These are phyloP conservation scores for Stenotaenia linearis DNA, from an alignment of 2,888 invertebrate genomes.

Conservation along the genomic window DNA sequence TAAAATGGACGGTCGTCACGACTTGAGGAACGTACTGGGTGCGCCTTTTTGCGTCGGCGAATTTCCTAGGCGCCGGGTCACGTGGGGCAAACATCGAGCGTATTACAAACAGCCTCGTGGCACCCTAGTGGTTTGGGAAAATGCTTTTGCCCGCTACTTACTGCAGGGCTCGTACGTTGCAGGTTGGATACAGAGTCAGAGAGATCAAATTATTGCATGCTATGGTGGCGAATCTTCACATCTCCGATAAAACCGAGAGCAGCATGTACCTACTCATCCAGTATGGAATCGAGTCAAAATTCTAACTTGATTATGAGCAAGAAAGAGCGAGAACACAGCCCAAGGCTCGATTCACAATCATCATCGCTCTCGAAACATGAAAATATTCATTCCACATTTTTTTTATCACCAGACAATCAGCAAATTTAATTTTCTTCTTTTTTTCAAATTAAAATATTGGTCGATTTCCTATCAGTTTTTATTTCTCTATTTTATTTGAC, in stretches of 20 bases:
- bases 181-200: neutral
- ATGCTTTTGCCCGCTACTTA: conserved; percentile 6
- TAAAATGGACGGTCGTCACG: conserved; percentile 1
- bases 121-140: neutral
- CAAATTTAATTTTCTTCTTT: neutral
- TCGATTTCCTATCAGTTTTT: neutral
- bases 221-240: conserved; percentile 14
- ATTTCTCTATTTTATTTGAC: neutral
- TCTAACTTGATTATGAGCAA: neutral
- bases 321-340: neutral
- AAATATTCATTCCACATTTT: neutral
- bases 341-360: neutral
- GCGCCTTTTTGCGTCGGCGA: neutral
- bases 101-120: conserved; percentile 1
- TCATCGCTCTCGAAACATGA: neutral
- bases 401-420: neutral
- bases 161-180: neutral
- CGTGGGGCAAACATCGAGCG: neutral
- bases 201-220: conserved; percentile 3
- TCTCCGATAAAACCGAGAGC: neutral
- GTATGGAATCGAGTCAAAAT: neutral
- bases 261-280: neutral
- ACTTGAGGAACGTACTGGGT: neutral
- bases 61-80: neutral
- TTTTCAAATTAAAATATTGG: neutral